phyloP scores from a whole-genome alignment of 2,888 invertebrate species.

The Dryococelus australis region DNA sequence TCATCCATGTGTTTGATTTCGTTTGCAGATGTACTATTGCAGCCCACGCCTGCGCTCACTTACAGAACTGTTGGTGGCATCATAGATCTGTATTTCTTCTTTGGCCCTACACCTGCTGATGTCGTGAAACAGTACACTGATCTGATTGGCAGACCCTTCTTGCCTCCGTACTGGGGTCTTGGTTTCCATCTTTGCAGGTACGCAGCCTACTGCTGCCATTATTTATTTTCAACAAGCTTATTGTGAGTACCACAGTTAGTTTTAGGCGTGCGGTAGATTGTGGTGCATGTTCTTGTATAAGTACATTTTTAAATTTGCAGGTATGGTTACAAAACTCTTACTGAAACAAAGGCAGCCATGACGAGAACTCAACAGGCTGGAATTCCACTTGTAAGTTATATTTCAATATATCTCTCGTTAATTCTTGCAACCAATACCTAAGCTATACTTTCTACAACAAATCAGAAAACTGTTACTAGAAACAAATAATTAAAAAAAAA shows the following conservation, averaged over 20 bases:
- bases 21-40: slow-evolving; percentile 75
- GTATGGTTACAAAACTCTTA: slow-evolving; percentile 72
- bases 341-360: slow-evolving; percentile 71
- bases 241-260: too few relatives aligned
- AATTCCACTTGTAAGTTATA: slow-evolving; percentile 73
- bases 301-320: neutral
- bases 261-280: too few relatives aligned
- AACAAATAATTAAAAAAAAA: too few relatives aligned
- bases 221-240: slow-evolving; percentile 46
- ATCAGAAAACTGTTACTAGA: too few relatives aligned
- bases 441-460: too few relatives aligned
- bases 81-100: slow-evolving; percentile 78
- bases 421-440: too few relatives aligned
- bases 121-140: slow-evolving; percentile 74
- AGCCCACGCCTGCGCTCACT: slow-evolving; percentile 82
- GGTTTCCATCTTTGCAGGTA: slow-evolving; percentile 87
- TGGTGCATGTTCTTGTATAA: neutral
- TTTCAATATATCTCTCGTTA: neutral
- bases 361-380: slow-evolving; percentile 73
- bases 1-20: too few relatives aligned
- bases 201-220: neutral
- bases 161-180: slow-evolving; percentile 89
- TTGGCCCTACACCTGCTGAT: slow-evolving; percentile 76
- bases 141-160: slow-evolving; percentile 75
- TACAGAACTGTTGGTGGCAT: slow-evolving; percentile 84